A percentile compares a stretch with the other conserved stretches of the same genome.
phyloP scores from a whole-genome alignment of 2,888 invertebrate species.

The Luperina nickerlii region DNA sequence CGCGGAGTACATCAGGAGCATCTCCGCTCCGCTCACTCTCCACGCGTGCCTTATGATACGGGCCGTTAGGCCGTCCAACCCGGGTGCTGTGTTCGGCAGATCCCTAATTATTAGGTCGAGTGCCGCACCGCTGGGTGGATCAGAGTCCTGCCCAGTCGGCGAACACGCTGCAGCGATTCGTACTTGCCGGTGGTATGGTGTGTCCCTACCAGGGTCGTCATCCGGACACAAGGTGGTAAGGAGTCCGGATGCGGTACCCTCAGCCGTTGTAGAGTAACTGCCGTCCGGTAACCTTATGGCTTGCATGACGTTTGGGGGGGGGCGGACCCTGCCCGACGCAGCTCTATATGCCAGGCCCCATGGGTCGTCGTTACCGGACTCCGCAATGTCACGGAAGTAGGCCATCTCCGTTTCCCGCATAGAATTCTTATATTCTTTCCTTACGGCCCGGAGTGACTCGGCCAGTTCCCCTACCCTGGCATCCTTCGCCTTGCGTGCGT shows the following conservation, averaged over 20 bases:
- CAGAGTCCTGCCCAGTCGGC: slow-evolving; percentile 43
- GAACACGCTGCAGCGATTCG: slow-evolving; percentile 44
- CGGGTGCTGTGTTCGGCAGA: slow-evolving; percentile 60
- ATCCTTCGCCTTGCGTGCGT: background rate
- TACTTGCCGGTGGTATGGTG: slow-evolving; percentile 56
- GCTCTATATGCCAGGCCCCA: slow-evolving; percentile 61
- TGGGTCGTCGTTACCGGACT: slow-evolving; percentile 32
- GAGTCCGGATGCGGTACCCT: slow-evolving; percentile 39
- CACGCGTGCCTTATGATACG: slow-evolving; percentile 2
- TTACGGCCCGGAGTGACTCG: rapidly evolving
- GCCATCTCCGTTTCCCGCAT: slow-evolving; percentile 12
- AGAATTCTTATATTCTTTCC: background rate
- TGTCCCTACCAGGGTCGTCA: slow-evolving; percentile 47
- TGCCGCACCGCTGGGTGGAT: background rate
- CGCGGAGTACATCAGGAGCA: background rate
- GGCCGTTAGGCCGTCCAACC: background rate
- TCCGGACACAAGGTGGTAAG: slow-evolving; percentile 61
- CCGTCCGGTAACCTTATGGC: slow-evolving; percentile 29
- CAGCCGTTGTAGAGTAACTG: slow-evolving; percentile 5
- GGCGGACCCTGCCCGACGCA: slow-evolving; percentile 54
- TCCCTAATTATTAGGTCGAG: slow-evolving; percentile 47
- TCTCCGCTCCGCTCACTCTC: background rate
- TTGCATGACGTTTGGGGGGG: slow-evolving; percentile 57
- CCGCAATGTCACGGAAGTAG: slow-evolving; percentile 7
- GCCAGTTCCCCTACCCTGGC: background rate